Evolutionary conservation across 2,797 vertebrate species (phyloP), one percentile per base, ranked within the genome.

Genomic region (Esox masquinongy): DNA sequence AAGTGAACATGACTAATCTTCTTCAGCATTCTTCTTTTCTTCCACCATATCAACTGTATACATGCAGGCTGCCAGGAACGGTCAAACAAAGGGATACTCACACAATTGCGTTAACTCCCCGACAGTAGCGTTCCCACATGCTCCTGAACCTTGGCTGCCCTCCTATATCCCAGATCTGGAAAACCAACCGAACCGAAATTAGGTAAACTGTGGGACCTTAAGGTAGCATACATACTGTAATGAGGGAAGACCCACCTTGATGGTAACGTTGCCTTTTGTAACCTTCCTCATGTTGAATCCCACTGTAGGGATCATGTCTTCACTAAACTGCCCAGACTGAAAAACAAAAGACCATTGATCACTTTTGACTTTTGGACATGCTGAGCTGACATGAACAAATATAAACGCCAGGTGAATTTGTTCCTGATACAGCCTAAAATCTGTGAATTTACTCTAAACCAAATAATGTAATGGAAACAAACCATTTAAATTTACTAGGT

Each of bases 261-360:
- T 99, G 78, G 97, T 99, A 86, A 99, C 98, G 15, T 99, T 99
- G 90, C 97, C 98, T 95, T 99, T 99, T 0, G 97, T 95, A 82
- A 99, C 97, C 79, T 99, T 99, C 85, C 98, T 95, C 98, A 99
- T 99, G 91, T 99, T 99, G 92, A 99, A 99, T 77, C 98, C 98
- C 70, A 99, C 98, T 12, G 98, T 99, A 29, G 98, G 98, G 75
- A 99, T 99, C 98, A 99, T 99, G 85, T 99, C 98, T 93, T 99
- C 98, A 83, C 95, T 99, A 94, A 99, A 99, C 74, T 99, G 96
- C 61, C 98, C 98, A 74, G 97, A 99, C 98, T 99, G 85, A 74
- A 90, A 86, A 53, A 88, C 51, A 74, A 19, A 73, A 67, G 24
- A 59, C 8, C 5, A 15, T 11, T 63, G 29, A 34, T 67, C 31